Conservation (phyloP, 2,797 vertebrate species). For the Heliangelus exortis region DNA sequence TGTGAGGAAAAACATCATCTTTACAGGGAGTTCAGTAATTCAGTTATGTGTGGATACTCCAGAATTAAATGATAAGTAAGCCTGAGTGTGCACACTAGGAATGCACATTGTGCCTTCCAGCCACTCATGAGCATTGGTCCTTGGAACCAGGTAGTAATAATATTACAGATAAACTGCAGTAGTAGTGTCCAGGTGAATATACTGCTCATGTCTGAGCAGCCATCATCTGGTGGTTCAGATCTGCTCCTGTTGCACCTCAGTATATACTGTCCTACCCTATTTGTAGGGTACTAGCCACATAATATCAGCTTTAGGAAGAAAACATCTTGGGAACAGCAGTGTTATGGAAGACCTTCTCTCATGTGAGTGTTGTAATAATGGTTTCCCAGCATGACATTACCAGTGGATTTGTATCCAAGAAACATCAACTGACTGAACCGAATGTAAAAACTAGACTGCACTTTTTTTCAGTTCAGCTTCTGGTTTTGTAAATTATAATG, state of each 20-base stretch:
- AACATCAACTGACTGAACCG: background rate
- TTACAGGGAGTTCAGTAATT: background rate
- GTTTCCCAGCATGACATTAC: background rate
- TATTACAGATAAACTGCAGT: background rate
- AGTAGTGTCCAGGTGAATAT: background rate
- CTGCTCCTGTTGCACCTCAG: background rate
- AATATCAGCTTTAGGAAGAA: background rate
- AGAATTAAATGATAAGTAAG: background rate
- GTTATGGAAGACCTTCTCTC: background rate
- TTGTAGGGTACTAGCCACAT: background rate
- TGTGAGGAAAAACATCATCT: background rate
- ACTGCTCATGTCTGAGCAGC: background rate
- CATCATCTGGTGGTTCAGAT: background rate
- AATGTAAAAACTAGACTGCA: background rate
- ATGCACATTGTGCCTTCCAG: background rate
- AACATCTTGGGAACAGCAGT: background rate
- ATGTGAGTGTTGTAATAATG: background rate
- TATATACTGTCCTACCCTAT: background rate
- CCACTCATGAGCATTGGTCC: background rate
- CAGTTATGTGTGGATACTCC: background rate
- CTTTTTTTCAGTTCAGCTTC: background rate
- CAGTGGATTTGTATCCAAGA: background rate
- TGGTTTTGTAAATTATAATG: background rate
- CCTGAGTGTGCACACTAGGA: background rate
- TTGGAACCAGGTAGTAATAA: background rate